phyloP scores from a whole-genome alignment of 2,113 vertebrate species.

The Acrocephalus arundinaceus region DNA sequence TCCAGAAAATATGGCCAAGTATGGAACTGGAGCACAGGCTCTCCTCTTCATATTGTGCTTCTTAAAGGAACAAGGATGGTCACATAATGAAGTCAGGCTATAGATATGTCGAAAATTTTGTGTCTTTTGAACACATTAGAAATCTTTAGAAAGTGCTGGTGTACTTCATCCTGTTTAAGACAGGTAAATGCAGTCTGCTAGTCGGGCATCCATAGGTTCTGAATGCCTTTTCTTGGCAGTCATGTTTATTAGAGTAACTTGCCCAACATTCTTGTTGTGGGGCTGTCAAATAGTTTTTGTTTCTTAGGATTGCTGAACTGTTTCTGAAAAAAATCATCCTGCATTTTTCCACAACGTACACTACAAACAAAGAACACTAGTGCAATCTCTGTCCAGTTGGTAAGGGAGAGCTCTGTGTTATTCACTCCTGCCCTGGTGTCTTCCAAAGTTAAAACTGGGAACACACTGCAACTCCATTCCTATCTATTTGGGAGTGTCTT shows the following conservation, averaged over 20 bases:
- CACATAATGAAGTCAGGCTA: not conserved
- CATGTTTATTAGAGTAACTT: not conserved
- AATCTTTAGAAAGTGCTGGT: not conserved
- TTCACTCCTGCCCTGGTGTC: not conserved
- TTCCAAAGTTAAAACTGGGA: not conserved
- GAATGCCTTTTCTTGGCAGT: not conserved
- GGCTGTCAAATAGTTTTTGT: not conserved
- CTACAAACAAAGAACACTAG: not conserved
- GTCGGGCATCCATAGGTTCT: not conserved
- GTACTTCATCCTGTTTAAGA: not conserved
- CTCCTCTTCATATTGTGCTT: not conserved
- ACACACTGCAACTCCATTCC: not conserved
- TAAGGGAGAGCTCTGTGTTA: not conserved
- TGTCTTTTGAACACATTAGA: not conserved
- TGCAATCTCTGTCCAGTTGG: fast-evolving
- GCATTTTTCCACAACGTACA: not conserved
- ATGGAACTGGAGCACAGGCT: not conserved
- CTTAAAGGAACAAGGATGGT: not conserved
- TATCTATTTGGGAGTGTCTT: not conserved
- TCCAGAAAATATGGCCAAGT: not conserved
- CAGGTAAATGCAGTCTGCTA: not conserved
- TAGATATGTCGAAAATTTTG: not conserved
- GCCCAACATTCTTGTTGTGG: not conserved
- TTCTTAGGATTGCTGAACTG: not conserved
- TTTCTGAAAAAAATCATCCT: not conserved